A percentile compares a stretch with the other conserved stretches of the same genome.
Conservation (phyloP, 2,797 vertebrate genomes). For the Silurus lanzhouensis region DNA sequence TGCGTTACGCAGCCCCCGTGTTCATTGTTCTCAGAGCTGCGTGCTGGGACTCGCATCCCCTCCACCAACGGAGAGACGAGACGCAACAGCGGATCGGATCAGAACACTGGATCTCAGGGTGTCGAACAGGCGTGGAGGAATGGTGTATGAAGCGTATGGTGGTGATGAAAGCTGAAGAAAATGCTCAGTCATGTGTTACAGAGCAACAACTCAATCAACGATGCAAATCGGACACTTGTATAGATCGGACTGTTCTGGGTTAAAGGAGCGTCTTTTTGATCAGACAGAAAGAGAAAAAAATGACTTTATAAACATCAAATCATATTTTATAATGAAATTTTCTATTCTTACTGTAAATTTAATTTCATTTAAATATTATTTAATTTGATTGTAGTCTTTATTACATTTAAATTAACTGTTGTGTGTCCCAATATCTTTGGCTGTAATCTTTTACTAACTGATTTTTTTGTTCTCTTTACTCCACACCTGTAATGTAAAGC, state of each 20-base stretch:
- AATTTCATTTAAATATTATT: too few relatives aligned
- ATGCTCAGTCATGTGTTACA: background rate
- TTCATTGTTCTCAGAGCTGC: constrained; percentile 43
- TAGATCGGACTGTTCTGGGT: background rate
- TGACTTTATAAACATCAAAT: too few relatives aligned
- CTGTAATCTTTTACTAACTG: too few relatives aligned
- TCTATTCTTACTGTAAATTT: too few relatives aligned
- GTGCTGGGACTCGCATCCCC: constrained; percentile 7
- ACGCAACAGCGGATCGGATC: constrained; percentile 28
- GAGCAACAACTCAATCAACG: background rate
- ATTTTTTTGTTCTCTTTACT: background rate
- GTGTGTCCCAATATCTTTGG: too few relatives aligned
- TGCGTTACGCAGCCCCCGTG: constrained; percentile 40
- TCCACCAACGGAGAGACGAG: background rate
- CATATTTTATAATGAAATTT: too few relatives aligned
- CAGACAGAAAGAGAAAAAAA: too few relatives aligned
- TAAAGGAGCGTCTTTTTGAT: background rate
- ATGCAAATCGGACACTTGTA: background rate
- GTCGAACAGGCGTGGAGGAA: background rate
- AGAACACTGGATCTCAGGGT: background rate
- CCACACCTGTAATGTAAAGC: background rate
- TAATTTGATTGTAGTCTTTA: too few relatives aligned
- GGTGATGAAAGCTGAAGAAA: constrained; percentile 16
- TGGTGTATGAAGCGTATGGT: background rate
- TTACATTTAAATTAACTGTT: too few relatives aligned